Conservation (phyloP, 2,113 vertebrate genomes). For the Mixornis gularis region DNA sequence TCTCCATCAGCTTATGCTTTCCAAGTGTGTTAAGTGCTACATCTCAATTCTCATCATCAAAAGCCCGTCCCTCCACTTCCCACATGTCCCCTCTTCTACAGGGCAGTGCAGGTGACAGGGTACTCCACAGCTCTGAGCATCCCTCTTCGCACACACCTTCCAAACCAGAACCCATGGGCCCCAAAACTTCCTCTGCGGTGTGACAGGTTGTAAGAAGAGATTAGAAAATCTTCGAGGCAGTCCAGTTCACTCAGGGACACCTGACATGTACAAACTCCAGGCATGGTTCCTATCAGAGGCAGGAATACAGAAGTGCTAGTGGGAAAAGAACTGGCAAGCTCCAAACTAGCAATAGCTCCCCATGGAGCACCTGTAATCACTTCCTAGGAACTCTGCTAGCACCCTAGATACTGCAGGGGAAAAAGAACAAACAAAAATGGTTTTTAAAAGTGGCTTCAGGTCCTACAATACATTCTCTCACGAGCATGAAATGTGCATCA, state of each 20-base stretch:
- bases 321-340: background rate
- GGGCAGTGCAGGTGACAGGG: background rate
- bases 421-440: background rate
- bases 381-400: background rate
- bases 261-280: fast-evolving
- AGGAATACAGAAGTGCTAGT: background rate
- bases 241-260: background rate
- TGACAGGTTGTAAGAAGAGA: background rate
- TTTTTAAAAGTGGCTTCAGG: background rate
- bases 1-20: background rate
- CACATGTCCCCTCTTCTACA: background rate
- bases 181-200: background rate
- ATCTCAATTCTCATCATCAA: background rate
- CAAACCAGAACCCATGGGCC: background rate
- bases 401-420: background rate
- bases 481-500: background rate
- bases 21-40: background rate
- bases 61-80: background rate
- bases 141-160: background rate
- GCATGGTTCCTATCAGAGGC: background rate
- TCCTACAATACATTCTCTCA: background rate
- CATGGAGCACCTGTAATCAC: background rate
- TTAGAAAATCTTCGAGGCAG: background rate
- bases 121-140: background rate
- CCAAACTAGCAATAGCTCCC: background rate